Conservation (phyloP, 2,797 vertebrate species). For the Falco peregrinus region DNA sequence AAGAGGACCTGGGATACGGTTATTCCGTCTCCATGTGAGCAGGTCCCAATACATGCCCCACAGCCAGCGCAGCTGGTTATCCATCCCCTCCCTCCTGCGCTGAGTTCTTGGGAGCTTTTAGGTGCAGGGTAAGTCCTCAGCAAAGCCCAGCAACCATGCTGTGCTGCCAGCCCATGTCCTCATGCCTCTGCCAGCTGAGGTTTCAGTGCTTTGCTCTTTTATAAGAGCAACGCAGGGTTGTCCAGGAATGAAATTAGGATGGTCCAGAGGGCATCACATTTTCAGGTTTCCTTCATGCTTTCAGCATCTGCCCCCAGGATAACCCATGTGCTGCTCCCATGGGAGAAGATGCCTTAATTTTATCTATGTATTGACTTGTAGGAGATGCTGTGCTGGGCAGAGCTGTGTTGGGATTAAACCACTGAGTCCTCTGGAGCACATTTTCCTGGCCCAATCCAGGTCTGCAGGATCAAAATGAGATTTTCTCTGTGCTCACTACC, state of each 20-base stretch:
- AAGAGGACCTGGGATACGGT: not conserved
- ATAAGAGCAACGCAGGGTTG: not conserved
- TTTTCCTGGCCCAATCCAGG: not conserved
- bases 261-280: fast-evolving
- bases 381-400: not conserved
- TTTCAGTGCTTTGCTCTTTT: not conserved
- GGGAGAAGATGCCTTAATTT: fast-evolving
- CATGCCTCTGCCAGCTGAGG: not conserved
- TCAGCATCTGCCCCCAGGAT: not conserved
- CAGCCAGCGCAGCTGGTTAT: not conserved
- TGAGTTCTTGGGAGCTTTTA: not conserved
- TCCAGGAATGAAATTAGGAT: not conserved
- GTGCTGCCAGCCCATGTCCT: fast-evolving
- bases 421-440: not conserved
- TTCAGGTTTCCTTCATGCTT: fast-evolving
- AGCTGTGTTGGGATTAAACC: not conserved
- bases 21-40: not conserved
- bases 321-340: fast-evolving
- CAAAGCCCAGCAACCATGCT: not conserved
- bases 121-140: not conserved
- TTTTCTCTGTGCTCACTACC: not conserved
- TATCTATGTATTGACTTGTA: fast-evolving
- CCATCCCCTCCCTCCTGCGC: not conserved
- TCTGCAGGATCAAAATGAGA: not conserved
- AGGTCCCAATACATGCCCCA: fast-evolving